Percentiles rank a stretch among this genome's conserved stretches.
These are phyloP conservation scores for Anas capensis DNA, from an alignment of 2,797 vertebrate species.

Conservation along the genomic window DNA sequence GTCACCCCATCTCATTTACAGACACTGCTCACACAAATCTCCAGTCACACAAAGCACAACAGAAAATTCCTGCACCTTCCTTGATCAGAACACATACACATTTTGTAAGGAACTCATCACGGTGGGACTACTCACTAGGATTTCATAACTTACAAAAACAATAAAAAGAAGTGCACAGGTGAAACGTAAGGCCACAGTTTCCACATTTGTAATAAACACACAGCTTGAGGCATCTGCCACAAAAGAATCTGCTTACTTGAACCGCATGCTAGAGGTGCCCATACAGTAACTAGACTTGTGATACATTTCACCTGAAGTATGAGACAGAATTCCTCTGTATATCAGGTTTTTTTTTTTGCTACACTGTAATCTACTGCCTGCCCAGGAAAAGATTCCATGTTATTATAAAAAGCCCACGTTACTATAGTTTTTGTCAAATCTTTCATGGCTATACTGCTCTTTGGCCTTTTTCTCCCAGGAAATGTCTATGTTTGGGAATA, in stretches of 20 bases:
- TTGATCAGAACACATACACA: neutral
- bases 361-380: conserved; percentile 54
- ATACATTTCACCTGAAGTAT: neutral
- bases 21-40: neutral
- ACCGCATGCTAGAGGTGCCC: neutral
- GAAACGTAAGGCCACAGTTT: neutral
- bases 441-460: conserved; percentile 42
- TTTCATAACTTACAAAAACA: neutral
- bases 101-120: neutral
- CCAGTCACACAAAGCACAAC: neutral
- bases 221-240: neutral
- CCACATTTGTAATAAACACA: neutral
- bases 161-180: neutral
- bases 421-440: conserved; percentile 42
- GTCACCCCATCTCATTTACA: neutral
- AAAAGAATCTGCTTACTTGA: neutral
- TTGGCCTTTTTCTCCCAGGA: conserved; percentile 34
- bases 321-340: conserved; percentile 45
- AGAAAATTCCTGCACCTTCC: neutral
- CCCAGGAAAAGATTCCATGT: conserved; percentile 19
- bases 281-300: neutral
- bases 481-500: conserved; percentile 61
- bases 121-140: neutral
- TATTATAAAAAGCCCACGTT: conserved; percentile 38
- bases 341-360: neutral